Conservation (phyloP, 2,797 vertebrate genomes). For the Alectoris magna region DNA sequence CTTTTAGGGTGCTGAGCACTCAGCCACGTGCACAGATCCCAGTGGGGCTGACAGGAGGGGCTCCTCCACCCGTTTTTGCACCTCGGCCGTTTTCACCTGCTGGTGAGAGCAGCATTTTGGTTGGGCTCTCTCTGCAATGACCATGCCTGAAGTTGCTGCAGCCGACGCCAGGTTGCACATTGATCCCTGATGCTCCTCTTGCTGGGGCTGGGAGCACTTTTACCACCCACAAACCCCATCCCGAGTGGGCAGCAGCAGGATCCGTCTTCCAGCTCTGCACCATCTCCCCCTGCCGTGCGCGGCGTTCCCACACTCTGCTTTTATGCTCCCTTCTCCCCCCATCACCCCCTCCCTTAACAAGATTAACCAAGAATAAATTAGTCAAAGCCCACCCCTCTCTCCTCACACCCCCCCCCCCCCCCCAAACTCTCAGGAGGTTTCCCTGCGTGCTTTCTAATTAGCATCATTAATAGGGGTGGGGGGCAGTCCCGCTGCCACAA, state of each 20-base stretch:
- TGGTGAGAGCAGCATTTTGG: neutral
- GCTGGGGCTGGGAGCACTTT: accelerated
- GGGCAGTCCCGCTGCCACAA: constrained; percentile 19
- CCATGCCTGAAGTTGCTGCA: neutral
- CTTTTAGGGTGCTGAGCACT: too few species aligned
- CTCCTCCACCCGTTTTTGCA: too few species aligned
- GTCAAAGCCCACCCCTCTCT: constrained; percentile 23
- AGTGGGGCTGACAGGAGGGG: too few species aligned
- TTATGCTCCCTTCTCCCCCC: neutral
- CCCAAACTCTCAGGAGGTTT: neutral
- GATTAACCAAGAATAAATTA: constrained; percentile 58
- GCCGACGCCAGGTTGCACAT: too few species aligned
- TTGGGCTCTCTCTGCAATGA: accelerated
- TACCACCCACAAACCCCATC: neutral
- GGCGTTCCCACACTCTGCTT: neutral
- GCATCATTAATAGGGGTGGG: constrained; percentile 41
- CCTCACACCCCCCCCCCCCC: neutral
- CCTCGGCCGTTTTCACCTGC: too few species aligned
- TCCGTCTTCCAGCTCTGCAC: neutral
- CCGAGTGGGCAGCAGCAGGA: too few species aligned
- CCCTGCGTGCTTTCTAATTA: constrained; percentile 45
- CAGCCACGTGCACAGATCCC: accelerated
- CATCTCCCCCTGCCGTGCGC: accelerated
- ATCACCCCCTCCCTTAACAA: neutral
- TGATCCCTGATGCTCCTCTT: neutral